phyloP scores from a whole-genome alignment of 1,140 invertebrate genomes.

The Bursaphelenchus mucronatus region DNA sequence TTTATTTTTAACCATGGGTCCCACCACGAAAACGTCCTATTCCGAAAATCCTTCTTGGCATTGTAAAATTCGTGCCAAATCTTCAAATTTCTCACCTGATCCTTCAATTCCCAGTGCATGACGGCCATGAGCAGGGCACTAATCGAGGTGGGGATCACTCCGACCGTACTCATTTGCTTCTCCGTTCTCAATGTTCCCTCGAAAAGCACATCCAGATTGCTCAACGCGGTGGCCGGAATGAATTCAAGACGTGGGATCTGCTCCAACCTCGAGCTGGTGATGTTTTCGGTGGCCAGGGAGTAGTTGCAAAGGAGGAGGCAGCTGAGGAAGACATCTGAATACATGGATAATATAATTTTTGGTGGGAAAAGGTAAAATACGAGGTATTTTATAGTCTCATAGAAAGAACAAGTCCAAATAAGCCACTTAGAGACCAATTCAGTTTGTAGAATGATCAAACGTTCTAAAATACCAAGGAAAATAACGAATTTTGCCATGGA shows the following conservation, averaged over 20 bases:
- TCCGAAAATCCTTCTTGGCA: no score
- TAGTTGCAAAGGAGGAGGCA: conserved; percentile 21
- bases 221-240: conserved; percentile 11
- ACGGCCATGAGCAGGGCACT: conserved; percentile 7
- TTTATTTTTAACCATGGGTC: no score
- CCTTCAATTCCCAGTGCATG: conserved; percentile 9
- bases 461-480: no score
- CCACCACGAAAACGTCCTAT: no score
- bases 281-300: conserved; percentile 12
- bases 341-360: neutral
- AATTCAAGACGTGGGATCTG: neutral
- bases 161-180: conserved; percentile 18
- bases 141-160: conserved; percentile 11
- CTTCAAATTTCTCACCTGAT: conserved; percentile 4
- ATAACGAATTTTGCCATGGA: no score
- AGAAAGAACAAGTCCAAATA: no score
- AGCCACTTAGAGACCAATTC: no score
- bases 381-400: no score
- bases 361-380: neutral
- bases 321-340: conserved; percentile 12
- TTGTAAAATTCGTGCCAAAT: neutral
- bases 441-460: no score
- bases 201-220: conserved; percentile 27
- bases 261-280: conserved; percentile 5
- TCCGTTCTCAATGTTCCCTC: conserved; percentile 16